phyloP scores from a whole-genome alignment of 64 coral and sea anemone species.

The Orbicella faveolata region DNA sequence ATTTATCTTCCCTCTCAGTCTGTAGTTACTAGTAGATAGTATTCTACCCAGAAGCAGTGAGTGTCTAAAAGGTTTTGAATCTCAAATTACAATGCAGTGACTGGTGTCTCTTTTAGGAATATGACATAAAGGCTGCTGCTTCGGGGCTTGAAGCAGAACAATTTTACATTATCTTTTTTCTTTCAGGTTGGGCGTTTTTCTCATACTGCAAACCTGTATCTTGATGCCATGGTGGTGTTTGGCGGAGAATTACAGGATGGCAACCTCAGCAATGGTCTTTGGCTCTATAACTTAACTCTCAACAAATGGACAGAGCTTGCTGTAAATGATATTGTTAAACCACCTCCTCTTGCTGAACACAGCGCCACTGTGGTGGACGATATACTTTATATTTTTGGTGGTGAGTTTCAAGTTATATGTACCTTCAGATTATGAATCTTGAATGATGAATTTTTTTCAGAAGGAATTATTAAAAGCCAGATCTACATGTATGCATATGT shows the following conservation, averaged over 20 bases:
- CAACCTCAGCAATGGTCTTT: constrained; percentile 79
- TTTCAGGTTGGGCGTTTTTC: constrained; percentile 66
- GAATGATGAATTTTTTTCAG: no score
- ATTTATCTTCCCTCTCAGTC: no score
- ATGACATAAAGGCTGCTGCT: not conserved
- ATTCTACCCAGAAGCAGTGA: not conserved
- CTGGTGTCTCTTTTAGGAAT: not conserved
- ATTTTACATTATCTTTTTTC: not conserved
- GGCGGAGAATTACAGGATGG: constrained; percentile 76
- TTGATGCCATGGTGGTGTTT: constrained; percentile 81
- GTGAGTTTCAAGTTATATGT: constrained; percentile 28
- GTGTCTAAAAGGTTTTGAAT: no score
- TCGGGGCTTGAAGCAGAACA: not conserved
- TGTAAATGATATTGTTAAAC: constrained; percentile 34
- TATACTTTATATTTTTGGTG: constrained; percentile 89
- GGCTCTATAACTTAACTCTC: constrained; percentile 83
- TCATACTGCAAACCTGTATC: constrained; percentile 71
- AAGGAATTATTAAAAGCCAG: no score
- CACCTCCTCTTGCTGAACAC: constrained; percentile 73
- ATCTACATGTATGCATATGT: no score
- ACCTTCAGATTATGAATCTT: no score
- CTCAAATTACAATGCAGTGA: not conserved
- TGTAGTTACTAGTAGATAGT: no score
- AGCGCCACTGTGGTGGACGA: constrained; percentile 72
- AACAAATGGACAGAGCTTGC: constrained; percentile 67